Percentiles rank a stretch among this genome's conserved stretches.
Evolutionary conservation across 2,113 vertebrate genomes (phyloP).

Genomic region (Oxyruncus cristatus): DNA sequence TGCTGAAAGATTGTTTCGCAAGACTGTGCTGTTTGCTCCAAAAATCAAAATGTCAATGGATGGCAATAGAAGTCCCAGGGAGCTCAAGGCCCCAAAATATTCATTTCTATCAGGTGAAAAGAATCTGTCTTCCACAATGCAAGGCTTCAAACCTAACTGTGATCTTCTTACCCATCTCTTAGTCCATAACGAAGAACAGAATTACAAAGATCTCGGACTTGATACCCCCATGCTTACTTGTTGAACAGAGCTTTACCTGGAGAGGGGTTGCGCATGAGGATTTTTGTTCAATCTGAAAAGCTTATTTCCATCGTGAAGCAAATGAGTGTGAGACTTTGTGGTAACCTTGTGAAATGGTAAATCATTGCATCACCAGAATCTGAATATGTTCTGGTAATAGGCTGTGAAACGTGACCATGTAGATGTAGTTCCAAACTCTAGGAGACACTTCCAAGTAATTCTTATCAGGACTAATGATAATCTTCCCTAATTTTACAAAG

Average conservation of each 20-base stretch:
- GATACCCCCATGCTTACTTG: not conserved
- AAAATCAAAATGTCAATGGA: not conserved
- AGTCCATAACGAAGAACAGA: not conserved
- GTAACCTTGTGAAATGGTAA: not conserved
- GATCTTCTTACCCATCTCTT: not conserved
- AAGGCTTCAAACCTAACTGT: not conserved
- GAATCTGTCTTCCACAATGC: not conserved
- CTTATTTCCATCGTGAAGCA: not conserved
- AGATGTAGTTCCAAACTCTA: not conserved
- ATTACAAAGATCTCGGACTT: not conserved
- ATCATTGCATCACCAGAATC: not conserved
- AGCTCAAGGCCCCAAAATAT: not conserved
- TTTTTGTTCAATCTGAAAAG: not conserved
- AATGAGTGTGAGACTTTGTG: not conserved
- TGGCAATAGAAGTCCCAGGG: not conserved
- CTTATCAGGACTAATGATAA: not conserved
- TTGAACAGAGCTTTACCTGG: not conserved
- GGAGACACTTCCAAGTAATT: not conserved
- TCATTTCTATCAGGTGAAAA: not conserved
- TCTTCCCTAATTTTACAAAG: not conserved
- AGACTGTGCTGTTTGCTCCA: not conserved
- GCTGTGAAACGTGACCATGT: not conserved
- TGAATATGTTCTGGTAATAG: not conserved
- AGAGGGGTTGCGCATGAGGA: not conserved
- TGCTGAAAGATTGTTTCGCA: not conserved